Evolutionary conservation across 2,797 vertebrate species (phyloP).

Genomic region (Anabacerthia variegaticeps): DNA sequence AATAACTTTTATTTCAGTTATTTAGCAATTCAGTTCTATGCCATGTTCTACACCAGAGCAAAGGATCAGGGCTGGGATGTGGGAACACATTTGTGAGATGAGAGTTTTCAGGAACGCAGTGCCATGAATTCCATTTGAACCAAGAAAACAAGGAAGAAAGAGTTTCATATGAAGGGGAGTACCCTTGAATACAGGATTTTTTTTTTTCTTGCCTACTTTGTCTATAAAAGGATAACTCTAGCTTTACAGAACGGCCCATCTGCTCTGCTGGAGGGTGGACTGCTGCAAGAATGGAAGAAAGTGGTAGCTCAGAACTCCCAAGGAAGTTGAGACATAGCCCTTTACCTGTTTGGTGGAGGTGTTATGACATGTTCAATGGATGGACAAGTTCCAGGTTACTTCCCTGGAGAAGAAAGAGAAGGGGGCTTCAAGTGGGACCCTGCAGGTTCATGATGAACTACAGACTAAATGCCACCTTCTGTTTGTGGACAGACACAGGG

Average conservation of each 20-base stretch:
- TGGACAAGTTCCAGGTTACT: neutral
- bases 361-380: rapidly evolving
- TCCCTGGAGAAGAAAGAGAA: neutral
- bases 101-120: neutral
- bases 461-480: neutral
- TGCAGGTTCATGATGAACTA: neutral
- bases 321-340: neutral
- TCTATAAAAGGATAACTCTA: neutral
- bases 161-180: neutral
- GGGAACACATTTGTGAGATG: neutral
- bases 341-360: neutral
- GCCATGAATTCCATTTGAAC: neutral
- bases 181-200: neutral
- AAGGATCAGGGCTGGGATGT: neutral
- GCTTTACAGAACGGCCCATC: neutral
- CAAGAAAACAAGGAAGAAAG: neutral
- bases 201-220: neutral
- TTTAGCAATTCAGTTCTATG: neutral
- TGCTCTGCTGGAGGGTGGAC: neutral
- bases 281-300: neutral
- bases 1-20: neutral
- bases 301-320: neutral
- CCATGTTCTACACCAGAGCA: neutral
- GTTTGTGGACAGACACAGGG: rapidly evolving
- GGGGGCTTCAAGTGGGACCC: neutral